Evolutionary conservation across 1,140 invertebrate genomes (phyloP).

Genomic region (Aphelinus certus): DNA sequence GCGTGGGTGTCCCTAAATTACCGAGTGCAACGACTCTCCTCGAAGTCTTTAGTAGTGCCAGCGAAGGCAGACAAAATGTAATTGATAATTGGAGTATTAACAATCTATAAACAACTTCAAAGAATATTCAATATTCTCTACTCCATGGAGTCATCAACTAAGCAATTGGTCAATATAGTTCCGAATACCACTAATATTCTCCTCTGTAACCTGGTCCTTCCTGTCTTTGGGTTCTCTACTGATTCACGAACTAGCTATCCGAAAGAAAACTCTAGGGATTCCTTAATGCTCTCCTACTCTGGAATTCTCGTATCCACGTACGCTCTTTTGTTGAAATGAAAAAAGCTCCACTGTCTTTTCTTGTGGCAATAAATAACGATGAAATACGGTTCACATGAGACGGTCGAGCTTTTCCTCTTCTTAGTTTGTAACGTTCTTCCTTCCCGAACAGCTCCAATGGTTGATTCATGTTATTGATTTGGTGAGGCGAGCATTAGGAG

Average conservation of each 20-base stretch:
- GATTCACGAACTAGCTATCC: slow-evolving; percentile 14
- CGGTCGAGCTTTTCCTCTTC: neutral
- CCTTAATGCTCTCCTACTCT: slow-evolving; percentile 2
- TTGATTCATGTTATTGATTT: too few species aligned
- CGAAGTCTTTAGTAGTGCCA: neutral
- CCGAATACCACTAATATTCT: too few species aligned
- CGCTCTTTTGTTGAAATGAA: neutral
- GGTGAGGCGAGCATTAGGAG: too few species aligned
- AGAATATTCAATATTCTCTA: too few species aligned
- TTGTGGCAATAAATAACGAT: slow-evolving; percentile 21
- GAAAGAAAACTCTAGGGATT: slow-evolving; percentile 15
- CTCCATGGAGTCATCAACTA: too few species aligned
- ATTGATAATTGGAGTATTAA: too few species aligned
- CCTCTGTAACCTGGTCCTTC: neutral
- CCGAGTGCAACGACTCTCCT: neutral
- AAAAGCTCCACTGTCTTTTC: neutral
- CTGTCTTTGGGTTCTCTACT: neutral
- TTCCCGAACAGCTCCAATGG: neutral
- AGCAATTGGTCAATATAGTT: too few species aligned
- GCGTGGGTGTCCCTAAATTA: neutral
- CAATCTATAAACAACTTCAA: too few species aligned
- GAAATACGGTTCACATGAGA: slow-evolving; percentile 25
- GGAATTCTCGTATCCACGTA: neutral
- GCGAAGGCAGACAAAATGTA: neutral
- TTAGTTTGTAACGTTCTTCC: neutral